These are phyloP conservation scores for Odocoileus virginianus DNA, from an alignment of 2,113 vertebrate genomes.

Conservation along the genomic window DNA sequence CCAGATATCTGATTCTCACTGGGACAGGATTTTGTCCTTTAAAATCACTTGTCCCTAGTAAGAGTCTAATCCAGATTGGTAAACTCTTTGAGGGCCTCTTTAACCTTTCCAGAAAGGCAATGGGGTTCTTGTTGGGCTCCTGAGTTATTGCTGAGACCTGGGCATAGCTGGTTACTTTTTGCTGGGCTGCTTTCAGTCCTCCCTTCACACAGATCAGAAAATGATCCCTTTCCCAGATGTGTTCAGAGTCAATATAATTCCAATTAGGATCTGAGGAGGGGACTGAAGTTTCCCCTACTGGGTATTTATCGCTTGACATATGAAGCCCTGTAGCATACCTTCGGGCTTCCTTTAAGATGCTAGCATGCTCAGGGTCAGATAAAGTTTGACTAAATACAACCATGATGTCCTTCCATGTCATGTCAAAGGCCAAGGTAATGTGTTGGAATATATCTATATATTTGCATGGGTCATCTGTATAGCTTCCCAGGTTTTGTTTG, in stretches of 20 bases:
- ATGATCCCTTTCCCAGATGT: neutral
- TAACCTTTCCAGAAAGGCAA: neutral
- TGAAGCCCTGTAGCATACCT: neutral
- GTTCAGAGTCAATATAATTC: neutral
- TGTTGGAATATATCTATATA: neutral
- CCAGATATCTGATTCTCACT: too few relatives aligned
- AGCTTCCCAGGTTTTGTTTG: neutral
- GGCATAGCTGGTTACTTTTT: neutral
- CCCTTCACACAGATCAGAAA: neutral
- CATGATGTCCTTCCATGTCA: neutral
- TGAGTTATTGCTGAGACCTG: neutral
- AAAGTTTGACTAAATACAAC: neutral
- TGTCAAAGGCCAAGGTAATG: neutral
- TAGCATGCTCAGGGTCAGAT: neutral
- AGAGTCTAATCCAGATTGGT: neutral
- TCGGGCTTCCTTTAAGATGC: neutral
- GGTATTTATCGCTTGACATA: neutral
- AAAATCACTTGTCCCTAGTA: neutral
- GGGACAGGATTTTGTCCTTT: too few relatives aligned
- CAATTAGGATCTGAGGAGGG: neutral
- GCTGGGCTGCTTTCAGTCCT: neutral
- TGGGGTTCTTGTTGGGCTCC: neutral
- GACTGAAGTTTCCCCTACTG: neutral
- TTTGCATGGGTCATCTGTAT: neutral
- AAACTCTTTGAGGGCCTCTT: neutral